phyloP scores from a whole-genome alignment of 2,113 vertebrate genomes.

The Cryptotis parvus region DNA sequence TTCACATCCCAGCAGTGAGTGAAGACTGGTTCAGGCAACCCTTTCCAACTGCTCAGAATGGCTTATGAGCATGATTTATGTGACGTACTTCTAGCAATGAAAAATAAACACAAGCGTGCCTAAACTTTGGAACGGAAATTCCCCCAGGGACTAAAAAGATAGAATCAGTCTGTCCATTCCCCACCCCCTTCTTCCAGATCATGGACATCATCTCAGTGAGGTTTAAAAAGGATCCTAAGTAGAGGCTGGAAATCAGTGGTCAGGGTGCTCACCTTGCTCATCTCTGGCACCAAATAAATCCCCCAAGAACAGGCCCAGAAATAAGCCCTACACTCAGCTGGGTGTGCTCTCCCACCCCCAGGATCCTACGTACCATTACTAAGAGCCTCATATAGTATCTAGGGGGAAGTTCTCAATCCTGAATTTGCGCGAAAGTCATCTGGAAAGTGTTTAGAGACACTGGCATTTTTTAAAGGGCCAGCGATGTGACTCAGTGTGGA shows the following conservation, averaged over 20 bases:
- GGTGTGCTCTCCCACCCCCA: background rate
- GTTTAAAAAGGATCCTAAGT: too few relatives aligned
- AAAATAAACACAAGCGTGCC: background rate
- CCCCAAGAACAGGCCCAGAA: too few relatives aligned
- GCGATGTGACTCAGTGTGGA: too few relatives aligned
- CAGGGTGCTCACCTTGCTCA: too few relatives aligned
- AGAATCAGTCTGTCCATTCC: background rate
- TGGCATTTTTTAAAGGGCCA: too few relatives aligned
- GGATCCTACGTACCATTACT: background rate
- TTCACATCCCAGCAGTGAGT: background rate
- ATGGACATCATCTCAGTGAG: background rate
- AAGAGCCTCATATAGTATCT: background rate
- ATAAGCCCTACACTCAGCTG: too few relatives aligned
- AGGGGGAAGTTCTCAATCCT: background rate
- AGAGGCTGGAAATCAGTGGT: too few relatives aligned
- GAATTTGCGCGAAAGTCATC: background rate
- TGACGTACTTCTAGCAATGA: background rate
- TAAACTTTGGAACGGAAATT: background rate
- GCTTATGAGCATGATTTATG: background rate
- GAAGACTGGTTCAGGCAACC: background rate
- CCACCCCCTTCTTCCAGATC: background rate
- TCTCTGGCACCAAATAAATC: too few relatives aligned
- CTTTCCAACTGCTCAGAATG: background rate
- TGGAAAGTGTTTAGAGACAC: background rate
- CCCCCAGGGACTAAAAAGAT: background rate